Evolutionary conservation across 1,140 invertebrate species (phyloP).

Genomic region (Cecropterus lyciades): DNA sequence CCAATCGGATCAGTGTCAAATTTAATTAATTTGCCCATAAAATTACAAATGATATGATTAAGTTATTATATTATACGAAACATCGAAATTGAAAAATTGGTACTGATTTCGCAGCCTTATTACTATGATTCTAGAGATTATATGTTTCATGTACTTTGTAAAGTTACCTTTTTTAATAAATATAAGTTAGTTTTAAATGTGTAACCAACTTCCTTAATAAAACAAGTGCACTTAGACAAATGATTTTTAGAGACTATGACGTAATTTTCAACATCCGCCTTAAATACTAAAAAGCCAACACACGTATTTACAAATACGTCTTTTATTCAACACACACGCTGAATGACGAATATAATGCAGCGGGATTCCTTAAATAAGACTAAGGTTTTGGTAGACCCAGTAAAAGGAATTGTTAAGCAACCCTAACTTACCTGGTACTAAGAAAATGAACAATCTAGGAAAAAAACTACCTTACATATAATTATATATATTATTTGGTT

Average conservation of each 20-base stretch:
- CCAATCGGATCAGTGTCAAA: constrained; percentile 22
- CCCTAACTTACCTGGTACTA: no score
- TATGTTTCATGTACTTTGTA: no score
- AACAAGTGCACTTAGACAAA: no score
- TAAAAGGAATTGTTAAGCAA: constrained; percentile 18
- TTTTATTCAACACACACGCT: constrained; percentile 13
- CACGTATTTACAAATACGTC: constrained; percentile 15
- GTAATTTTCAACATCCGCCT: constrained; percentile 22
- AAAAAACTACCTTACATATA: no score
- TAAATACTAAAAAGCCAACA: constrained; percentile 14
- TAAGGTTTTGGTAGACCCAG: constrained; percentile 4
- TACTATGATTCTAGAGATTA: no score
- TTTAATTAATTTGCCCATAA: constrained; percentile 26
- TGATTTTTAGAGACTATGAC: constrained; percentile 20
- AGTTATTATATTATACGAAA: constrained; percentile 25
- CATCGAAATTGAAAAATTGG: constrained; percentile 15
- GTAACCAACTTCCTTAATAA: constrained; percentile 7
- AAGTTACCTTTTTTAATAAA: no score
- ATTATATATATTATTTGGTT: no score
- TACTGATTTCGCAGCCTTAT: constrained; percentile 4
- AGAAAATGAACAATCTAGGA: no score
- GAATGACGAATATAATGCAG: constrained; percentile 1
- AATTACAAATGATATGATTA: constrained; percentile 22
- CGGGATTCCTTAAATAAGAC: constrained; percentile 19
- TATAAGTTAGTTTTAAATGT: no score